A percentile compares a stretch with the other conserved stretches of the same genome.
These are phyloP conservation scores for Bradypus variegatus DNA, from an alignment of 2,797 vertebrate genomes.

Conservation along the genomic window DNA sequence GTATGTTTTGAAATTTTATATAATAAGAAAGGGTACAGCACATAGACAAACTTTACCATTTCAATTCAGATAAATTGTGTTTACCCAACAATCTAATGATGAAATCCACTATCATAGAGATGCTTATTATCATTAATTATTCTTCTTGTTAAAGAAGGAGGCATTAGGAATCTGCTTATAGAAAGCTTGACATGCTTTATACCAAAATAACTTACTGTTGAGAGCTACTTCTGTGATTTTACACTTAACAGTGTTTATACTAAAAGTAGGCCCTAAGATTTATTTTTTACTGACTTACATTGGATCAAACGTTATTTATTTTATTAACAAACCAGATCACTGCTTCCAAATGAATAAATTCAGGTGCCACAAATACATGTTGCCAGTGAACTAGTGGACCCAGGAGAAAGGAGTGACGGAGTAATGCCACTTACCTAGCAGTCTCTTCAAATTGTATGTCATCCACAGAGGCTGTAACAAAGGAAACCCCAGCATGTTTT, in stretches of 20 bases:
- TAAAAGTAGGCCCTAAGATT: not conserved
- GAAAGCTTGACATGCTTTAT: not conserved
- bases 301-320: conserved; percentile 22
- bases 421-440: conserved; percentile 69
- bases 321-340: not conserved
- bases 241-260: not conserved
- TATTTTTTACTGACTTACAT: not conserved
- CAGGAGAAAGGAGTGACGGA: not conserved
- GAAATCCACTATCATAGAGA: not conserved
- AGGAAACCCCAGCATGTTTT: conserved; percentile 78
- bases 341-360: not conserved
- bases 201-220: not conserved
- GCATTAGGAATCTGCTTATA: not conserved
- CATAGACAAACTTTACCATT: not conserved
- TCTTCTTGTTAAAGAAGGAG: not conserved
- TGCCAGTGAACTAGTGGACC: not conserved
- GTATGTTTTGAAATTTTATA: not conserved
- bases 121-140: not conserved
- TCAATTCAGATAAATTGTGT: not conserved
- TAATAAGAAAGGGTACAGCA: not conserved
- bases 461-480: conserved; percentile 78
- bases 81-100: not conserved
- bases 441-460: conserved; percentile 79
- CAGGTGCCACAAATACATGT: not conserved
- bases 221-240: not conserved